Percentiles rank a stretch among this genome's conserved stretches.
phyloP scores from a whole-genome alignment of 2,797 vertebrate genomes.

The Scleropages formosus region DNA sequence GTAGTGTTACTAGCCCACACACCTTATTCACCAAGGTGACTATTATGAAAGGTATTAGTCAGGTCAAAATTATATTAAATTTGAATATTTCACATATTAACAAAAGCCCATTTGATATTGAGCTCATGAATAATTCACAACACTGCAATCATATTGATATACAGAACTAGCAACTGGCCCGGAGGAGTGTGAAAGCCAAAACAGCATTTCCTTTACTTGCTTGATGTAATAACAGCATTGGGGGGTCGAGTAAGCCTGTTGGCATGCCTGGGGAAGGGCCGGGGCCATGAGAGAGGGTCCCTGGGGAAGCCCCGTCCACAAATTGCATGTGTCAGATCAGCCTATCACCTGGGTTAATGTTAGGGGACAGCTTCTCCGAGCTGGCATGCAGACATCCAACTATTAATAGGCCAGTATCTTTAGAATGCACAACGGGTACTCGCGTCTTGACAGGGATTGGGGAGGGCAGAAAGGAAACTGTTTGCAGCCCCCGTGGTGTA shows the following conservation, averaged over 20 bases:
- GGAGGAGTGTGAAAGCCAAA: not conserved
- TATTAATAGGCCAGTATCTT: not conserved
- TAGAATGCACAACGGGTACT: not conserved
- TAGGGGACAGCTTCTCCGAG: not conserved
- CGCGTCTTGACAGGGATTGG: not conserved
- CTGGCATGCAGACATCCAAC: not conserved
- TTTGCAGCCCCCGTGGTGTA: not conserved
- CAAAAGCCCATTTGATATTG: conserved; percentile 1
- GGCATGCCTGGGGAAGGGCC: not conserved
- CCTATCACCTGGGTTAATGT: not conserved
- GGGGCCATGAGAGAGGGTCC: conserved; percentile 1
- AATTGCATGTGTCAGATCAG: not conserved
- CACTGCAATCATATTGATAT: not conserved
- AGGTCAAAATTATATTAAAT: not conserved
- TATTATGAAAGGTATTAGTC: not conserved
- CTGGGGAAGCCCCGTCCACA: not conserved
- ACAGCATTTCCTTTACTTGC: conserved; percentile 8
- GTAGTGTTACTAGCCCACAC: not conserved
- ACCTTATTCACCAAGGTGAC: not conserved
- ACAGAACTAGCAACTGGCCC: not conserved
- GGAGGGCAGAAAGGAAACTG: not conserved
- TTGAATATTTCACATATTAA: conserved; percentile 1
- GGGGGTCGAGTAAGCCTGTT: not conserved
- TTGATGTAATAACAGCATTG: conserved; percentile 24
- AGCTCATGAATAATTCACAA: conserved; percentile 28